These are phyloP conservation scores for Bedellia somnulentella DNA, from an alignment of 2,888 invertebrate species.

Conservation along the genomic window DNA sequence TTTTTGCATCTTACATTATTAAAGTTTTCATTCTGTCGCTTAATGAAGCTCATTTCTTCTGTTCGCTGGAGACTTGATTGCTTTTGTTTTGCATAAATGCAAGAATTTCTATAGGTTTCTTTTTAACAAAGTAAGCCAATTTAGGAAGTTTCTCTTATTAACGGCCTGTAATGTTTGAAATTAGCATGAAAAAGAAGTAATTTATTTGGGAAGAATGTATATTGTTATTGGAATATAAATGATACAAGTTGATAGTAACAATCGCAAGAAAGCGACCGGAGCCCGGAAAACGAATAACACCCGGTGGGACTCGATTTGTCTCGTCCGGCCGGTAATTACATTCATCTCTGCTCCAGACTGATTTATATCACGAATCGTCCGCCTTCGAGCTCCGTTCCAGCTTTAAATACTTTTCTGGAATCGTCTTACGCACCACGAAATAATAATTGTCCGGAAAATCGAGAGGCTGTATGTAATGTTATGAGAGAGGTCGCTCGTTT, in stretches of 20 bases:
- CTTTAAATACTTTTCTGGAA: conserved; percentile 47
- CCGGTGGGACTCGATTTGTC: conserved; percentile 27
- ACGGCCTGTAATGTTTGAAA: no score
- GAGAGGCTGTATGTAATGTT: conserved; percentile 59
- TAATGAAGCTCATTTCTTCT: conserved; percentile 63
- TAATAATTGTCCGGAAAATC: conserved; percentile 62
- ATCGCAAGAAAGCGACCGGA: no score
- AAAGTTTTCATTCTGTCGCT: conserved; percentile 60
- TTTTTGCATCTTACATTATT: conserved; percentile 63
- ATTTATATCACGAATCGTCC: conserved; percentile 28
- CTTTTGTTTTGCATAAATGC: conserved; percentile 62
- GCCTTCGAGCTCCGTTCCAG: conserved; percentile 26
- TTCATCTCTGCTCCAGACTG: conserved; percentile 40
- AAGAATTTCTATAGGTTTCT: conserved; percentile 55
- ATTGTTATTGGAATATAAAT: no score
- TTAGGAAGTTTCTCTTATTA: conserved; percentile 41
- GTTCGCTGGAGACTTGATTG: conserved; percentile 57
- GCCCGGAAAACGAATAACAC: conserved; percentile 17
- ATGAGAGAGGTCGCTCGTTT: conserved; percentile 53
- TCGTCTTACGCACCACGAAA: conserved; percentile 59
- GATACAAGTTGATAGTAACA: no score
- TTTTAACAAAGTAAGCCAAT: conserved; percentile 45
- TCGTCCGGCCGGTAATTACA: conserved; percentile 34
- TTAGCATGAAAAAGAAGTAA: no score
- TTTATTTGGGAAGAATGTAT: no score